These are phyloP conservation scores for Anguilla anguilla DNA, from an alignment of 2,797 vertebrate genomes.

Conservation along the genomic window DNA sequence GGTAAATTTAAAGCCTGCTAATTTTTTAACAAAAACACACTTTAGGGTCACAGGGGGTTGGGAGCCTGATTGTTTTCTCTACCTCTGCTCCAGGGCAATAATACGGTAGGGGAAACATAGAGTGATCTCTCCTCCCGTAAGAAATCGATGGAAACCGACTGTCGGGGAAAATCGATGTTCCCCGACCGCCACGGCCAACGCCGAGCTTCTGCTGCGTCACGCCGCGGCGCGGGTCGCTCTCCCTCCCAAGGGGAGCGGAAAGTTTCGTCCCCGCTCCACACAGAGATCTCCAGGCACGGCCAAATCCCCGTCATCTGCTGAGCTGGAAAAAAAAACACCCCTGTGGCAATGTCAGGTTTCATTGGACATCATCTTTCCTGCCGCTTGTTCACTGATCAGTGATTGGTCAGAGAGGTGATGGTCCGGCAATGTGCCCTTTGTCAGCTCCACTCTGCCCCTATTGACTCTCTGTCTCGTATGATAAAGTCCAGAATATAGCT, in stretches of 20 bases:
- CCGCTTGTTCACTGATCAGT: not conserved
- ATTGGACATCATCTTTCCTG: not conserved
- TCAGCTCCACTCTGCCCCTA: not conserved
- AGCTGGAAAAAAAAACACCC: slow-evolving; percentile 55
- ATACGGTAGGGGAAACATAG: not conserved
- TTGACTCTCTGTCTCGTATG: not conserved
- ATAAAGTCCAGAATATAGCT: not conserved
- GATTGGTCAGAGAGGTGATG: slow-evolving; percentile 35
- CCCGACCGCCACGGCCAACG: slow-evolving; percentile 61
- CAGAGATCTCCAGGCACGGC: slow-evolving; percentile 50
- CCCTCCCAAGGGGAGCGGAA: slow-evolving; percentile 41
- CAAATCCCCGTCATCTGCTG: slow-evolving; percentile 52
- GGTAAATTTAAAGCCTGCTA: not conserved
- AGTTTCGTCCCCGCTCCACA: slow-evolving; percentile 63
- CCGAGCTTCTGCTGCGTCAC: slow-evolving; percentile 66
- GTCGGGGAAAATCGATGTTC: slow-evolving; percentile 61
- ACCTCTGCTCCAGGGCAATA: not conserved
- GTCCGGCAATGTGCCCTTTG: not conserved
- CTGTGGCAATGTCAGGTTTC: not conserved
- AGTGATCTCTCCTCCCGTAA: not conserved
- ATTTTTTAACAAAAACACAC: not conserved
- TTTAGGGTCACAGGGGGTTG: not conserved
- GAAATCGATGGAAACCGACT: not conserved
- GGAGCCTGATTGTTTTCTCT: not conserved
- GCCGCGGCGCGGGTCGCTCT: slow-evolving; percentile 42